Base-by-base conservation (phyloP, 2,113 vertebrate species). In the Otis tarda region DNA sequence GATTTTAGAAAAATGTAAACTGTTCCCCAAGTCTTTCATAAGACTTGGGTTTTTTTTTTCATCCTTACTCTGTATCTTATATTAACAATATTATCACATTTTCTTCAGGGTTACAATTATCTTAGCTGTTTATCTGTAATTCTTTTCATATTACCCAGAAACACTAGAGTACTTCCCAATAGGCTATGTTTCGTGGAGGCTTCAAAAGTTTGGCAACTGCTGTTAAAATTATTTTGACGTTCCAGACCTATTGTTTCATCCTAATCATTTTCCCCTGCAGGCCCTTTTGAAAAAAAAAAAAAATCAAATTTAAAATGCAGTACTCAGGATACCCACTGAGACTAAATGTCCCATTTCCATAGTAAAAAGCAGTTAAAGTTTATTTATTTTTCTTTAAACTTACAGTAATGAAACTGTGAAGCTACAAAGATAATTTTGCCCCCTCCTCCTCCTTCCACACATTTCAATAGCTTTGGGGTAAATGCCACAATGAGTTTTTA, bases 331-430 rank as follows among this genome's bases (percentile, higher is more conserved):
- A 93, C 95, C 92, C 82, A 92, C 71, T 92, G 93, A 94, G 96
- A 93, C 47, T 83, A 86, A 94, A 94, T 92, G 47, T 92, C 82
- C 85, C 94, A 87, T 94, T 96, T 95, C 92, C 92, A 87, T 93
- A 92, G 76, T 81, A 90, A 96, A 95, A 93, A 93, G 47, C 85
- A 61, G 68, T 92, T 96, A 83, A 92, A 86, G 59, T 86, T 90
- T 96, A 67, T 96, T 97, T 95, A 91, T 94, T 90, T 92, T 95
- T 94, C 79, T 94, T 83, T 85, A 94, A 94, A 87, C 30, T 94
- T 90, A 56, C 59, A 78, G 22, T 83, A 94, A 89, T 81, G 56
- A 90, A 95, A 90, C 78, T 74, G 63, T 80, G 93, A 89, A 74
- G 52, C 60, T 53, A 89, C 60, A 93, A 86, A 90, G 60, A 93